Evolutionary conservation across 2,797 vertebrate species (phyloP).

Genomic region (Pteronotus mesoamericanus): DNA sequence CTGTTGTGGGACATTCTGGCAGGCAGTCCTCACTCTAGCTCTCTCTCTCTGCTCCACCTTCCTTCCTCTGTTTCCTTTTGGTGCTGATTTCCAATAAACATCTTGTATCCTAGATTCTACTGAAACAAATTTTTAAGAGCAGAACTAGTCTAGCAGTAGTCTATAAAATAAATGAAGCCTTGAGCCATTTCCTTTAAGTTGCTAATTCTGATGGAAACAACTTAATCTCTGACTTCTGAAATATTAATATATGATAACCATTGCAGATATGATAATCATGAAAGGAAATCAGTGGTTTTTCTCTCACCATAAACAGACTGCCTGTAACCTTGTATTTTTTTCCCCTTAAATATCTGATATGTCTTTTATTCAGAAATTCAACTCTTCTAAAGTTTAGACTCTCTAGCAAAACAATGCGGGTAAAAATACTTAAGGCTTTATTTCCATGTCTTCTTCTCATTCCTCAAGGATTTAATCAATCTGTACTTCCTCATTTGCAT

Average conservation of each 20-base stretch:
- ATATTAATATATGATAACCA: not conserved
- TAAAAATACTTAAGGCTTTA: not conserved
- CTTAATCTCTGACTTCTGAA: not conserved
- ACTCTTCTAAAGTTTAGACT: not conserved
- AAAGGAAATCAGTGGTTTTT: not conserved
- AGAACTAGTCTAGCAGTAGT: not conserved
- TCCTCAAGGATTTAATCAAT: not conserved
- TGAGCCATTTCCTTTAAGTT: not conserved
- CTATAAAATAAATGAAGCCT: not conserved
- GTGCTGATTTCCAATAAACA: not conserved
- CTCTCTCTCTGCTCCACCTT: not conserved
- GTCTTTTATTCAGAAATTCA: constrained; percentile 12
- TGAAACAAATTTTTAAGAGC: not conserved
- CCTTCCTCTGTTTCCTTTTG: not conserved
- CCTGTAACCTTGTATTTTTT: not conserved
- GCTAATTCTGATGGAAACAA: not conserved
- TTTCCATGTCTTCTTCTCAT: not conserved
- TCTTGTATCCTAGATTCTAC: not conserved
- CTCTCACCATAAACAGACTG: not conserved
- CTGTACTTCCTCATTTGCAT: not conserved
- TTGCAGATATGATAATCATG: not conserved
- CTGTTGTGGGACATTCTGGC: not conserved
- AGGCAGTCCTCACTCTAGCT: not conserved
- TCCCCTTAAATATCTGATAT: not conserved
- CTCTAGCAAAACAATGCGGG: not conserved